Evolutionary conservation across 2,113 vertebrate genomes (phyloP), one percentile per base, ranked within the genome.

Genomic region (Gambusia holbrooki): DNA sequence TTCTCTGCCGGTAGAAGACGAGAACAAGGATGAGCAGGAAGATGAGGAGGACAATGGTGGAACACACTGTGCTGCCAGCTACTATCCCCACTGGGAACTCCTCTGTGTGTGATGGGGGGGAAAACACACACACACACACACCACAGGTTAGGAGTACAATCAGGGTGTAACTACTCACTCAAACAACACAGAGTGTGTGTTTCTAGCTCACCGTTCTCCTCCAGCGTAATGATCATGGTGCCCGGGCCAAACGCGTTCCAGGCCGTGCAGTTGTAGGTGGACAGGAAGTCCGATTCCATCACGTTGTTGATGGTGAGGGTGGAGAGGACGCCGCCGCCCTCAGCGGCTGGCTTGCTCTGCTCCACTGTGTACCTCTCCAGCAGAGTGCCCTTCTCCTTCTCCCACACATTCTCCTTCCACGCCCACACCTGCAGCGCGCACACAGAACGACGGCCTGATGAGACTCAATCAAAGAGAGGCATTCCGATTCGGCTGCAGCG

Each of bases 261-360:
- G 69, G 98, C 98, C 0, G 97, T 98, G 94, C 98, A 99, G 95
- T 99, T 99, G 94, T 98, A 99, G 58, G 94, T 96, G 1, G 96
- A 97, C 90, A 97, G 95, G 87, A 99, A 99, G 84, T 99, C 97
- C 0, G 94, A 95, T 33, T 99, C 97, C 92, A 97, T 95, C 25
- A 99, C 96, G 0, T 97, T 99, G 94, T 96, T 97, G 94, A 99
- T 98, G 95, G 95, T 97, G 79, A 99, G 94, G 0, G 97, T 98
- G 84, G 97, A 99, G 42, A 97, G 93, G 12, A 98, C 98, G 0
- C 96, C 97, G 0, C 90, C 95, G 37, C 95, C 96, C 0, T 93
- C 93, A 0, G 87, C 71, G 0, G 87, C 81, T 1, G 93, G 92
- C 69, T 95, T 96, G 35, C 94, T 97, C 86, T 97, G 94, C 87